These are phyloP conservation scores for Budorcas taxicolor DNA, from an alignment of 2,113 vertebrate species.

Conservation along the genomic window DNA sequence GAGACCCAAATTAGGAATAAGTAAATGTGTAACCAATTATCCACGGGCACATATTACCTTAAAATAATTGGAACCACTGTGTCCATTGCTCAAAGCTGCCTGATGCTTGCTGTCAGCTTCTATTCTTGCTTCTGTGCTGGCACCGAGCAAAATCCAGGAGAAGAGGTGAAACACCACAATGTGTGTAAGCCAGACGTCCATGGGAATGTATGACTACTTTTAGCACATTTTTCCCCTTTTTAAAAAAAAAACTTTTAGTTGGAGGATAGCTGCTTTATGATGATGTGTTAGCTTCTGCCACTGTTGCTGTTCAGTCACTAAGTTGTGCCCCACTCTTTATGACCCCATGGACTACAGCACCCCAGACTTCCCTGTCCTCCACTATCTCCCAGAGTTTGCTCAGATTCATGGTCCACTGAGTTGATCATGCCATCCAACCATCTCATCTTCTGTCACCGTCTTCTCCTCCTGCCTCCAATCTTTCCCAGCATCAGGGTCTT, in stretches of 20 bases:
- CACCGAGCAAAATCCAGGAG: neutral
- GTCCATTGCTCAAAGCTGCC: conserved; percentile 48
- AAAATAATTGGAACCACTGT: conserved; percentile 74
- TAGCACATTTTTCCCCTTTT: neutral
- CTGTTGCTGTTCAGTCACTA: neutral
- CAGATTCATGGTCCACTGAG: neutral
- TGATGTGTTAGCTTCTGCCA: neutral
- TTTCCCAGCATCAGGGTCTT: neutral
- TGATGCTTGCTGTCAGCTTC: conserved; percentile 16
- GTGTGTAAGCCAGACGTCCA: neutral
- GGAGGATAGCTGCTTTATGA: neutral
- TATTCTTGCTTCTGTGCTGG: neutral
- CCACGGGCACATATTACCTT: conserved; percentile 52
- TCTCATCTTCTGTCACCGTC: neutral
- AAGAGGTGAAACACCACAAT: neutral
- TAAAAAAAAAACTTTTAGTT: neutral
- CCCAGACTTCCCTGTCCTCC: neutral
- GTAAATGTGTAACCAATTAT: conserved; percentile 70
- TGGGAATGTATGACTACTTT: neutral
- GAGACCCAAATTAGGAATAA: conserved; percentile 65
- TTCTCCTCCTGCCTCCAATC: neutral
- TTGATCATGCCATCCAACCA: neutral
- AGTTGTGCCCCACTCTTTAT: neutral
- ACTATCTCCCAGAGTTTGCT: neutral
- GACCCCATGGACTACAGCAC: neutral